These are phyloP conservation scores for Tretioscincus oriximinensis DNA, from an alignment of 2,113 vertebrate genomes.

Conservation along the genomic window DNA sequence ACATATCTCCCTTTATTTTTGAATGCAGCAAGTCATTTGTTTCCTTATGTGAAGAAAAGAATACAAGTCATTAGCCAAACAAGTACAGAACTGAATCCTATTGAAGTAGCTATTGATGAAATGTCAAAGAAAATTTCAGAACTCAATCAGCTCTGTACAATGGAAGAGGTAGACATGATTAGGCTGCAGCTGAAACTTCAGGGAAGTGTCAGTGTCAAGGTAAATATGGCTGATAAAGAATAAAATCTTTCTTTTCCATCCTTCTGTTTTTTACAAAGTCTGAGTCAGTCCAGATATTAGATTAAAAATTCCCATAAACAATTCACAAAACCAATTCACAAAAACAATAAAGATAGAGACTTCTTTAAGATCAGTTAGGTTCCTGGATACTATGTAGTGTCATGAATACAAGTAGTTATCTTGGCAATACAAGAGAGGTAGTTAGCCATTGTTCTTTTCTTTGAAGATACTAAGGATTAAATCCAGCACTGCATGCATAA, in stretches of 20 bases:
- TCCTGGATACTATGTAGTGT: too few relatives aligned
- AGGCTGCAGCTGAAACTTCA: slow-evolving; percentile 96
- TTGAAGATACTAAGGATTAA: too few relatives aligned
- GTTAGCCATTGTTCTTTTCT: too few relatives aligned
- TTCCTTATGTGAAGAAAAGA: slow-evolving; percentile 95
- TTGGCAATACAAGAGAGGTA: too few relatives aligned
- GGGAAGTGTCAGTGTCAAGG: slow-evolving; percentile 95
- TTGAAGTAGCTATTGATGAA: slow-evolving; percentile 98
- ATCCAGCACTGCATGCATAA: too few relatives aligned
- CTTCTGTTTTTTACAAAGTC: background rate
- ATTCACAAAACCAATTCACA: background rate
- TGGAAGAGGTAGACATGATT: slow-evolving; percentile 98
- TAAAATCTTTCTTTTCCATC: background rate
- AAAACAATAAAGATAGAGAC: background rate
- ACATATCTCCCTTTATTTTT: background rate
- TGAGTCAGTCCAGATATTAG: background rate
- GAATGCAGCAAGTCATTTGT: slow-evolving; percentile 85
- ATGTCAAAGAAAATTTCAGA: slow-evolving; percentile 97
- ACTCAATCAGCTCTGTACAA: slow-evolving; percentile 92
- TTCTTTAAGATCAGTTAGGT: too few relatives aligned
- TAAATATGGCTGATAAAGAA: slow-evolving; percentile 37
- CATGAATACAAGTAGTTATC: too few relatives aligned
- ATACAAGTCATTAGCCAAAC: slow-evolving; percentile 94
- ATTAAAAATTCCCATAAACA: background rate
- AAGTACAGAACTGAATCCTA: slow-evolving; percentile 94